Conservation (phyloP, 2,888 invertebrate genomes). For the Nyleta sp. region DNA sequence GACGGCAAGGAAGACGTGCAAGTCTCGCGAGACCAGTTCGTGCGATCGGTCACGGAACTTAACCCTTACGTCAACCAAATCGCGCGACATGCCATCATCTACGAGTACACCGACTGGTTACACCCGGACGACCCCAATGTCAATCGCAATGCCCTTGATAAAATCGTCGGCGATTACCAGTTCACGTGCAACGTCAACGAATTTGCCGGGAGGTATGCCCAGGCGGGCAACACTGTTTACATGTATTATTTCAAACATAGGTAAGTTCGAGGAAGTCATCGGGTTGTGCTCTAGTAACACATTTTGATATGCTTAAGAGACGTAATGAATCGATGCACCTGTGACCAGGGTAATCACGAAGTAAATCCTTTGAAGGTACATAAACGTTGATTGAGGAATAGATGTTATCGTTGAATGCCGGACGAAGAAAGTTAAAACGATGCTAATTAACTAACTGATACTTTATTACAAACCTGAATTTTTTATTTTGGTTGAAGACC, state of each 20-base stretch:
- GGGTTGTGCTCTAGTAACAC: too few species aligned
- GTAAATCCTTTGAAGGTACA: too few species aligned
- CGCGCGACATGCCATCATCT: constrained; percentile 93
- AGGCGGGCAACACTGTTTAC: constrained; percentile 94
- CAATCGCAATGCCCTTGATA: constrained; percentile 93
- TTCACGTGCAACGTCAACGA: constrained; percentile 98
- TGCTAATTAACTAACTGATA: too few species aligned
- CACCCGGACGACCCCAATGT: constrained; percentile 92
- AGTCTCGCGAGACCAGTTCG: constrained; percentile 90
- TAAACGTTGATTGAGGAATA: too few species aligned
- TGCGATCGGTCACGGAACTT: constrained; percentile 89
- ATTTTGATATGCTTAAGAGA: too few species aligned
- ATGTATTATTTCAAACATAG: constrained; percentile 96
- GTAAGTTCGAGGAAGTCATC: too few species aligned
- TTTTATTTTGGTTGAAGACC: too few species aligned
- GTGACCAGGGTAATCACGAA: too few species aligned
- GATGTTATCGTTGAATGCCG: too few species aligned
- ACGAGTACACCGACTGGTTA: constrained; percentile 96
- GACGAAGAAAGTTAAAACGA: too few species aligned
- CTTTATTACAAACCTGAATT: too few species aligned
- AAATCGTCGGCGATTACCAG: constrained; percentile 97
- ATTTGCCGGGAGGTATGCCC: constrained; percentile 94
- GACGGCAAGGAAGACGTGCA: constrained; percentile 90
- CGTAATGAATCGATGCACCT: too few species aligned
- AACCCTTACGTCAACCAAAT: constrained; percentile 93